These are phyloP conservation scores for Hydractinia symbiolongicarpus DNA, from an alignment of 30 jellyfish, hydroid and myxozoan species.

Conservation along the genomic window DNA sequence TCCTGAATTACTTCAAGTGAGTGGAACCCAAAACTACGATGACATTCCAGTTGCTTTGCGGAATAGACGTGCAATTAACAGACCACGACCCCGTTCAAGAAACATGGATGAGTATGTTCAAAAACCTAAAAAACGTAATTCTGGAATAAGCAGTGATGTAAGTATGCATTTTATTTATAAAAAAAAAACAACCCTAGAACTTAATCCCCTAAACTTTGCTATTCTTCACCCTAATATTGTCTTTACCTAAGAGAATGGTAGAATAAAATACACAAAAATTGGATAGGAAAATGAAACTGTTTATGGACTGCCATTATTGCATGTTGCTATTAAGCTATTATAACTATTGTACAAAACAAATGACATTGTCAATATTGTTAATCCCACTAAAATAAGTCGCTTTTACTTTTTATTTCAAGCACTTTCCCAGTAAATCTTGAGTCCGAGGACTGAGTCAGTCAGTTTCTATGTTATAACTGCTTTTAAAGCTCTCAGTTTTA, in stretches of 20 bases:
- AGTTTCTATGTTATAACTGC: no score
- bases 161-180: not conserved
- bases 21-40: not conserved
- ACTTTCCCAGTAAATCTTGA: no score
- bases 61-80: slow-evolving; percentile 1
- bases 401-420: no score
- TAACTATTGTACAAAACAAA: no score
- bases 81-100: slow-evolving; percentile 20
- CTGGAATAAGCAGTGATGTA: not conserved
- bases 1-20: not conserved
- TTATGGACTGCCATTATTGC: no score
- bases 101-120: not conserved
- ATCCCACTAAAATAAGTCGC: no score
- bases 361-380: no score
- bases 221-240: not conserved
- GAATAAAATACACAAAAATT: no score
- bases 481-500: no score
- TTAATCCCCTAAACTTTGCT: not conserved
- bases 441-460: no score
- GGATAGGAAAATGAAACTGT: no score
- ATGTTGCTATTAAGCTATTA: no score
- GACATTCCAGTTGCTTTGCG: slow-evolving; percentile 12
- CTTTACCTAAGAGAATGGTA: not conserved
- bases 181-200: not conserved
- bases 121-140: not conserved